Evolutionary conservation across 2,888 invertebrate genomes (phyloP).

Genomic region (Drosophila fulvimacula): DNA sequence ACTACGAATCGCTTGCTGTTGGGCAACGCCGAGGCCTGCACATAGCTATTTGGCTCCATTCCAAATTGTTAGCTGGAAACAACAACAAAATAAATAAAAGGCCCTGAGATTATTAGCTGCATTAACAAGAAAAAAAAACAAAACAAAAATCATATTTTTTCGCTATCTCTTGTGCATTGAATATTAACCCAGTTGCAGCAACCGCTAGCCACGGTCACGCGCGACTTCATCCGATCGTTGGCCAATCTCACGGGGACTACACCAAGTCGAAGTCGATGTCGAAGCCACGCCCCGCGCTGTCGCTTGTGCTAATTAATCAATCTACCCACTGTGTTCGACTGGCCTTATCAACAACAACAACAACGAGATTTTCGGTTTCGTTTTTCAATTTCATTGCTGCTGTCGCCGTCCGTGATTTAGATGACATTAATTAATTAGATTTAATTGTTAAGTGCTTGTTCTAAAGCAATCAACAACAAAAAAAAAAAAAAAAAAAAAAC

Average conservation of each 20-base stretch:
- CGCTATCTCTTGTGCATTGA: slow-evolving; percentile 28
- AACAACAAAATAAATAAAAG: slow-evolving; percentile 18
- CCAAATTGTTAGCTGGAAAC: slow-evolving; percentile 29
- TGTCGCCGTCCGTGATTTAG: slow-evolving; percentile 58
- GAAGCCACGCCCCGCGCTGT: slow-evolving; percentile 4
- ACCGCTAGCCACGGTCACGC: slow-evolving; percentile 62
- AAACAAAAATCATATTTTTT: slow-evolving; percentile 8
- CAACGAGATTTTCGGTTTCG: slow-evolving; percentile 31
- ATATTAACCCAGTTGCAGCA: slow-evolving; percentile 72
- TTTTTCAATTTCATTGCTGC: slow-evolving; percentile 33
- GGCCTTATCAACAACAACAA: slow-evolving; percentile 56
- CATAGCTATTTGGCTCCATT: slow-evolving; percentile 67
- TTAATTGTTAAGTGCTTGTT: slow-evolving; percentile 50
- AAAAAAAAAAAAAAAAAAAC: neutral
- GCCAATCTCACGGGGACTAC: slow-evolving; percentile 42
- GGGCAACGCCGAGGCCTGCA: slow-evolving; percentile 61
- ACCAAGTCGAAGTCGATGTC: no score
- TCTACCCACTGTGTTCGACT: slow-evolving; percentile 36
- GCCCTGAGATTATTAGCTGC: slow-evolving; percentile 45
- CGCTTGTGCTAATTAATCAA: slow-evolving; percentile 61
- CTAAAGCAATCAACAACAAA: slow-evolving; percentile 3
- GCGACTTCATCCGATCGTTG: slow-evolving; percentile 60
- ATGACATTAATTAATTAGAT: slow-evolving; percentile 65
- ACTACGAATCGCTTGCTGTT: slow-evolving; percentile 81
- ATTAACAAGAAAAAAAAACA: slow-evolving; percentile 8